A percentile compares a stretch with the other conserved stretches of the same genome.
phyloP scores from a whole-genome alignment of 2,888 invertebrate genomes.

The Hofmannophila pseudospretella region DNA sequence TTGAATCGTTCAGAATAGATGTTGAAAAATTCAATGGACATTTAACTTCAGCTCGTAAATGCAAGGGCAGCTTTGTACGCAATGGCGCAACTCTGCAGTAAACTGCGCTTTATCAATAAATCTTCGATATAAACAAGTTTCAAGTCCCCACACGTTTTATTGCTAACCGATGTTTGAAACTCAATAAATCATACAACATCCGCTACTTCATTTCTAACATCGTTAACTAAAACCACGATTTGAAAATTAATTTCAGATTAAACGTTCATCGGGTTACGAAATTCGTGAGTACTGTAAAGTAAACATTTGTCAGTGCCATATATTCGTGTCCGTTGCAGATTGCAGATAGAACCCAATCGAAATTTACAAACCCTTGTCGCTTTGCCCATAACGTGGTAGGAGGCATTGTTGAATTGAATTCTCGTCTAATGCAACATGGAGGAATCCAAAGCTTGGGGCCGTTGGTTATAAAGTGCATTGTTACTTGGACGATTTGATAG shows the following conservation, averaged over 20 bases:
- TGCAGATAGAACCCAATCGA: constrained; percentile 72
- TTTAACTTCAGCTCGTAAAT: constrained; percentile 4
- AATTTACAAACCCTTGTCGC: constrained; percentile 74
- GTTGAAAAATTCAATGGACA: neutral
- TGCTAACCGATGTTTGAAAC: constrained; percentile 55
- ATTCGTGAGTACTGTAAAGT: constrained; percentile 65
- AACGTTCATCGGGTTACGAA: constrained; percentile 51
- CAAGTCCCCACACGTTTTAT: constrained; percentile 47
- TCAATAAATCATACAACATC: constrained; percentile 66
- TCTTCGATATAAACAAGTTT: constrained; percentile 54
- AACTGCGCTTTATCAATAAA: constrained; percentile 53
- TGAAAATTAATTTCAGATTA: constrained; percentile 40
- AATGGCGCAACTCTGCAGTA: constrained; percentile 45
- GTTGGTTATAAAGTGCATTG: constrained; percentile 34
- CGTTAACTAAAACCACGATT: constrained; percentile 40
- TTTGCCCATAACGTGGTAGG: constrained; percentile 70
- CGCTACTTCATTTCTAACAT: constrained; percentile 49
- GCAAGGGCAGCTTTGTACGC: constrained; percentile 18
- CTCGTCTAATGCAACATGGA: constrained; percentile 26
- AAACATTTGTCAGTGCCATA: constrained; percentile 69
- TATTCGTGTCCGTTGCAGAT: constrained; percentile 57
- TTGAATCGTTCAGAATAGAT: neutral
- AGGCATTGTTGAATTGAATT: constrained; percentile 69
- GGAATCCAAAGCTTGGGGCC: constrained; percentile 35
- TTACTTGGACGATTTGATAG: constrained; percentile 23